phyloP scores from a whole-genome alignment of 2,888 invertebrate genomes.

The Lycia hirtaria region DNA sequence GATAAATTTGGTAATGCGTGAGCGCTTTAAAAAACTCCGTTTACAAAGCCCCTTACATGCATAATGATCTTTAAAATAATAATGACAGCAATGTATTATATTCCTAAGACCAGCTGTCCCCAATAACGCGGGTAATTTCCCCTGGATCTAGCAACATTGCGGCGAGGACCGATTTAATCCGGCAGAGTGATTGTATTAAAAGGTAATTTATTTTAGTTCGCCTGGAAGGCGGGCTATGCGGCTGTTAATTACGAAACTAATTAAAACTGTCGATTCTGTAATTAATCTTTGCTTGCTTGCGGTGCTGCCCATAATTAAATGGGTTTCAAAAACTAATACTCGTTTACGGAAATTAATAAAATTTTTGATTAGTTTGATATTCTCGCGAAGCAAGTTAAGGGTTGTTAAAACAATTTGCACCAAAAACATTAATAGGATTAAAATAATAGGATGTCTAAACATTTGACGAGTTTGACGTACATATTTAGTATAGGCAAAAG shows the following conservation, averaged over 20 bases:
- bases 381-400: too few relatives aligned
- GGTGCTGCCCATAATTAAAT: slow-evolving; percentile 42
- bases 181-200: slow-evolving; percentile 75
- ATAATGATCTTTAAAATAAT: too few relatives aligned
- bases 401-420: too few relatives aligned
- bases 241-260: slow-evolving; percentile 82
- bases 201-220: slow-evolving; percentile 80
- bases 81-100: slow-evolving; percentile 4
- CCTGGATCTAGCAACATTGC: slow-evolving; percentile 23
- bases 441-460: not conserved
- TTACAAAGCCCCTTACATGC: too few relatives aligned
- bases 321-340: slow-evolving; percentile 16
- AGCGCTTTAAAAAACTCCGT: too few relatives aligned
- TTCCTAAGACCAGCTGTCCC: slow-evolving; percentile 3
- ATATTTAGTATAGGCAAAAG: too few relatives aligned
- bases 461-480: not conserved
- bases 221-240: slow-evolving; percentile 66
- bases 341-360: slow-evolving; percentile 13
- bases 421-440: not conserved
- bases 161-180: slow-evolving; percentile 60
- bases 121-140: slow-evolving; percentile 13
- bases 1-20: too few relatives aligned
- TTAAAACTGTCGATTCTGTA: slow-evolving; percentile 82
- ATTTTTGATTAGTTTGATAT: too few relatives aligned
- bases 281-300: slow-evolving; percentile 70